A percentile compares a stretch with the other conserved stretches of the same genome.
These are phyloP conservation scores for Pocillopora verrucosa DNA, from an alignment of 64 coral and sea anemone genomes.

Conservation along the genomic window DNA sequence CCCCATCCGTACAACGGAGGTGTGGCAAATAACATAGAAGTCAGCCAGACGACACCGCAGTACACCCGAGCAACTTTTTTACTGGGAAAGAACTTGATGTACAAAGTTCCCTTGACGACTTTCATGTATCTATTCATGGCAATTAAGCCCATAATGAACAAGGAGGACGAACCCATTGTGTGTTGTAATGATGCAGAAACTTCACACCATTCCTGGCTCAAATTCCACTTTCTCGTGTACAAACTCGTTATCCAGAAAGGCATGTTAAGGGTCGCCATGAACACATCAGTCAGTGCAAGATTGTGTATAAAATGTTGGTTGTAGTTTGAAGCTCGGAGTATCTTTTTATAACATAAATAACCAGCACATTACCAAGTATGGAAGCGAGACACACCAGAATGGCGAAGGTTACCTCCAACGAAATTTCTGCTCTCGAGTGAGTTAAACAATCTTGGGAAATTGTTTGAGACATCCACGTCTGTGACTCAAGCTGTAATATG, in stretches of 20 bases:
- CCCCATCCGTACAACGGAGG: constrained; percentile 80
- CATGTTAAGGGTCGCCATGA: constrained; percentile 39
- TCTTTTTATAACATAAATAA: constrained; percentile 54
- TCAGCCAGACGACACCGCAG: constrained; percentile 49
- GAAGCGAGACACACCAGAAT: constrained; percentile 23
- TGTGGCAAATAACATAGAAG: constrained; percentile 44
- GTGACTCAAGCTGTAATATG: no score
- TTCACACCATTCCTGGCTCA: no score
- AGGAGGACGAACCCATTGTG: no score
- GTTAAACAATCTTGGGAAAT: constrained; percentile 1
- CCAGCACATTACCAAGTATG: constrained; percentile 32
- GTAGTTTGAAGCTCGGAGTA: constrained; percentile 37
- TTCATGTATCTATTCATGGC: no score
- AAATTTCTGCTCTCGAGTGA: not conserved
- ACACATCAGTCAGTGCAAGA: constrained; percentile 57
- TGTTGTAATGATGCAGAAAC: no score
- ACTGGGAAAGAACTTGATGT: no score
- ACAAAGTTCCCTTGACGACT: no score
- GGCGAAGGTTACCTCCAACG: constrained; percentile 46
- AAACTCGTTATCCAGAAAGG: no score
- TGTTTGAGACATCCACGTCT: not conserved
- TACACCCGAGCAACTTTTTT: not conserved
- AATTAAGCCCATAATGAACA: no score
- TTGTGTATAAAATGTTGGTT: constrained; percentile 62
- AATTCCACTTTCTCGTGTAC: no score